Evolutionary conservation across 2,888 invertebrate genomes (phyloP), one percentile per base, ranked within the genome.

Genomic region (Clunio marinus): DNA sequence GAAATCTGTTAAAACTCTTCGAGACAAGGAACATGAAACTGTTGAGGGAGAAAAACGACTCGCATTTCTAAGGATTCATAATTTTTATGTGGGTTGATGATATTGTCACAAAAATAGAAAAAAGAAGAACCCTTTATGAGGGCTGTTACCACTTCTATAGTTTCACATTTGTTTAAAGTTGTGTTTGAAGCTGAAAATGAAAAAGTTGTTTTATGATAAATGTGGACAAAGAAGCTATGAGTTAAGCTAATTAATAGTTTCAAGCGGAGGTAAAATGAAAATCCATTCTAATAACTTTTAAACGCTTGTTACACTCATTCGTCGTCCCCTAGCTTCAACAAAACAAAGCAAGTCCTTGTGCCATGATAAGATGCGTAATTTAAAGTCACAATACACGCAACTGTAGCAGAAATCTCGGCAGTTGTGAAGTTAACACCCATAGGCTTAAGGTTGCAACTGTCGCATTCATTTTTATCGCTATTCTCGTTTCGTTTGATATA

Each of bases 371-470:
- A 65, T 66, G 66, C 66, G 66, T 66, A 66, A 66, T 51, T 66
- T 66, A 66, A 66, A 66, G 28, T 55, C 46, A 13, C 22, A 60
- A 60, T 35, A 22, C 17, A 22, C 35, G 60, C 37, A 60, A 45
- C 25, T 37, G 17, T 20, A 63, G 10, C 17, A 63, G 24, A 63
- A 66, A 66, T 66, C 66, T 55, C 51, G 46, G 66, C 66, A 66
- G 66, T 66, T 66, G 66, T 45, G 24, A 22, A 66, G 66, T 66
- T 55, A 66, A 66, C 66, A 66, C 66, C 66, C 66, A 66, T 63
- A 25, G 66, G 66, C 66, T 66, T 66, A 66, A 55, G 17, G 32
- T n/a, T 32, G 66, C 66, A 66, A 66, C 66, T 66, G 66, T 66
- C 35, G 45, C 13, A 5, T 37, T 24, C 17, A 22, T 51, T 63